Evolutionary conservation across 2,113 vertebrate genomes (phyloP).

Genomic region (Gambusia holbrooki): DNA sequence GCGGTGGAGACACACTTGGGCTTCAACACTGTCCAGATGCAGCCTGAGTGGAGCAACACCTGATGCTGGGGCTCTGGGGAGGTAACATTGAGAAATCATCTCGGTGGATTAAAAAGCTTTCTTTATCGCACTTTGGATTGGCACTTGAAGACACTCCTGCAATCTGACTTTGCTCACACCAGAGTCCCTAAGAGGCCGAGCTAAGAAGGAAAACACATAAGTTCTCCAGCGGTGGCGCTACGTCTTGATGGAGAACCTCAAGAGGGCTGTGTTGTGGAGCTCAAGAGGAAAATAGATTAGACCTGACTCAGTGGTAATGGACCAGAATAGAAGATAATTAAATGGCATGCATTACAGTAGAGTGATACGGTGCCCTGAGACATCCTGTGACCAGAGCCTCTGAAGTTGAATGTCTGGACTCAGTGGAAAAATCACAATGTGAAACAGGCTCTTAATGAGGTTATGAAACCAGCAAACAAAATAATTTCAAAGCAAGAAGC

Average conservation of each 20-base stretch:
- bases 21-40: conserved; percentile 82
- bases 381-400: conserved; percentile 31
- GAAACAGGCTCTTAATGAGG: conserved; percentile 16
- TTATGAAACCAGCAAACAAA: conserved; percentile 24
- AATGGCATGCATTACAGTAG: conserved; percentile 19
- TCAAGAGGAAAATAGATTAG: conserved; percentile 54
- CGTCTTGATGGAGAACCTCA: conserved; percentile 42
- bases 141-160: conserved; percentile 76
- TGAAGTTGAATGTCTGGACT: conserved; percentile 26
- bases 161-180: conserved; percentile 67
- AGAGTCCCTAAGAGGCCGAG: conserved; percentile 43
- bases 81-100: conserved; percentile 59
- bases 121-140: conserved; percentile 75
- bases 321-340: conserved; percentile 45
- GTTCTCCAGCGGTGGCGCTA: conserved; percentile 19
- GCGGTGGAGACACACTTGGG: conserved; percentile 70
- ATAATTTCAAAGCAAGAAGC: conserved; percentile 17
- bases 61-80: conserved; percentile 50
- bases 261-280: conserved; percentile 46
- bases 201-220: conserved; percentile 47
- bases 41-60: conserved; percentile 70
- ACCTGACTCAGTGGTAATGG: conserved; percentile 43
- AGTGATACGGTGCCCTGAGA: conserved; percentile 8
- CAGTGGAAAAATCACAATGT: conserved; percentile 12
- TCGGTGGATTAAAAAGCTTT: conserved; percentile 81